These are phyloP conservation scores for Aleiodes alternator DNA, from an alignment of 2,888 invertebrate genomes.

Conservation along the genomic window DNA sequence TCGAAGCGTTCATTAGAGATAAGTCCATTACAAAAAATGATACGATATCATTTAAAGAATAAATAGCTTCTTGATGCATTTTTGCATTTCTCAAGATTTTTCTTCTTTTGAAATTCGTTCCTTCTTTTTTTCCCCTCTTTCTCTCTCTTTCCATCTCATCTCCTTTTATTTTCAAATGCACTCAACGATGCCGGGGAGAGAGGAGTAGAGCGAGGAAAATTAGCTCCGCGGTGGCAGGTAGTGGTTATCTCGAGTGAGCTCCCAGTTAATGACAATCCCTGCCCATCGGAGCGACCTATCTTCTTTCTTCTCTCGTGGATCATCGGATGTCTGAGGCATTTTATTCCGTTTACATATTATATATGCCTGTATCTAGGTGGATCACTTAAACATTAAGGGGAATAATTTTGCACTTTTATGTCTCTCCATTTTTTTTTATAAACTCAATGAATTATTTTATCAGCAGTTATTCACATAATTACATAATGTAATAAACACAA, in stretches of 20 bases:
- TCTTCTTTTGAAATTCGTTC: conserved; percentile 10
- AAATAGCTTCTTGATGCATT: conserved; percentile 64
- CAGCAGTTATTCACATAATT: background rate
- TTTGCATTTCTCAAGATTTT: conserved; percentile 20
- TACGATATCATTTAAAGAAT: conserved; percentile 70
- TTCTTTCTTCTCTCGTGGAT: conserved; percentile 60
- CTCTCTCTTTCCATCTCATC: background rate
- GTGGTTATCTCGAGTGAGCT: conserved; percentile 73
- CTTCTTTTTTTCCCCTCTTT: background rate
- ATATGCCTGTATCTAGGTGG: conserved; percentile 27
- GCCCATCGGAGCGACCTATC: conserved; percentile 54
- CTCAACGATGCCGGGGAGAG: conserved; percentile 41
- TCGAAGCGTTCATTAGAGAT: conserved; percentile 63
- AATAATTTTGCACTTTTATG: conserved; percentile 14
- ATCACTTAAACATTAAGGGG: conserved; percentile 37
- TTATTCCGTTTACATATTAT: conserved; percentile 47
- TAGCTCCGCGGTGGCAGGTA: conserved; percentile 73
- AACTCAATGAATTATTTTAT: conserved; percentile 21
- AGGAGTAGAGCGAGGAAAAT: conserved; percentile 68
- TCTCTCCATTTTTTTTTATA: conserved; percentile 8
- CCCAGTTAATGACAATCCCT: conserved; percentile 75
- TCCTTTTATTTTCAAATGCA: conserved; percentile 45
- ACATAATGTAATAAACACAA: conserved; percentile 1
- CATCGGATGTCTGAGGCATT: conserved; percentile 63
- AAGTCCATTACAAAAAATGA: conserved; percentile 69